These are phyloP conservation scores for Galeruca laticollis DNA, from an alignment of 2,888 invertebrate species.

Conservation along the genomic window DNA sequence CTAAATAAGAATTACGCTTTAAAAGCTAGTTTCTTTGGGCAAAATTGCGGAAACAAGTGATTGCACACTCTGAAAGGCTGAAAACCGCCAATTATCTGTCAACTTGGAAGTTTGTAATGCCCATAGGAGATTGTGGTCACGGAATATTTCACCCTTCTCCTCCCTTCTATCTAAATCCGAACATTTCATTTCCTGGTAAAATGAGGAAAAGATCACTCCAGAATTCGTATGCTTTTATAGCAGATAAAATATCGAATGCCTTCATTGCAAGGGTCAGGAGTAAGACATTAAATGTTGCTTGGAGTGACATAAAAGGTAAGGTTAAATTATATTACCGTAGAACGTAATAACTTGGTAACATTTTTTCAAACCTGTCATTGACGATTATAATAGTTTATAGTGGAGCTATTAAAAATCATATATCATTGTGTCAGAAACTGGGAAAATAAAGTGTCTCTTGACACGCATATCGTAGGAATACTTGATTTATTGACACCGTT, in stretches of 20 bases:
- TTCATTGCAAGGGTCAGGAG: background rate
- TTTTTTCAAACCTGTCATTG: too few relatives aligned
- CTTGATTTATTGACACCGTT: too few relatives aligned
- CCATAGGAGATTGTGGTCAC: conserved; percentile 9
- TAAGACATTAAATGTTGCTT: background rate
- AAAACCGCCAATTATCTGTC: conserved; percentile 17
- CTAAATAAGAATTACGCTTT: background rate
- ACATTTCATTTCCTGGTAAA: conserved; percentile 12
- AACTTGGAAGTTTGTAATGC: conserved; percentile 7
- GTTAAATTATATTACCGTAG: background rate
- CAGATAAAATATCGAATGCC: conserved; percentile 13
- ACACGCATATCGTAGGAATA: too few relatives aligned
- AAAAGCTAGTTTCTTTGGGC: background rate
- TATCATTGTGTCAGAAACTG: too few relatives aligned
- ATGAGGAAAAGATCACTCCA: conserved; percentile 7
- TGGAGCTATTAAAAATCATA: too few relatives aligned
- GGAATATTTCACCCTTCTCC: background rate
- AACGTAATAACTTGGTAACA: too few relatives aligned
- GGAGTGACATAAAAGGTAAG: background rate
- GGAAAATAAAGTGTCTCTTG: too few relatives aligned
- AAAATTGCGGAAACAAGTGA: background rate
- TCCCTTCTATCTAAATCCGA: conserved; percentile 8
- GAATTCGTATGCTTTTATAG: conserved; percentile 15
- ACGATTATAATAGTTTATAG: too few relatives aligned
- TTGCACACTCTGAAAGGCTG: conserved; percentile 1